Evolutionary conservation across 2,797 vertebrate genomes (phyloP).

Genomic region (Podarcis siculus): DNA sequence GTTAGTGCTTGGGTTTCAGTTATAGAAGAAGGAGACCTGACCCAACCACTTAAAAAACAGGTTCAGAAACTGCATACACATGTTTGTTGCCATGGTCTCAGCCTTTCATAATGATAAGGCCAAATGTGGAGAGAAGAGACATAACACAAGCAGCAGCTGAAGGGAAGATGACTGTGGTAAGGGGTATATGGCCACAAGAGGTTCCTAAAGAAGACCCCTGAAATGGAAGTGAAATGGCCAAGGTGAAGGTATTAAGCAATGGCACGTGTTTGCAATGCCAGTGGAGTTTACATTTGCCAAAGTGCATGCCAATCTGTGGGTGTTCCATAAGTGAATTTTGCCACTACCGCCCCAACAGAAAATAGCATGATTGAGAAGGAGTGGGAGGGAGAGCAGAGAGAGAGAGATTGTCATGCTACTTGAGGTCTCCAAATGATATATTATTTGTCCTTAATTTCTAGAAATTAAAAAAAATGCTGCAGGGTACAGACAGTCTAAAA

Average conservation of each 20-base stretch:
- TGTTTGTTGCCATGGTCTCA: background rate
- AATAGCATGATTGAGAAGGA: background rate
- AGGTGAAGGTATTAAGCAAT: background rate
- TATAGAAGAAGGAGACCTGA: background rate
- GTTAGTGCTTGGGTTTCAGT: background rate
- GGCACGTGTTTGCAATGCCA: background rate
- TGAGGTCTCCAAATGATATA: conserved; percentile 62
- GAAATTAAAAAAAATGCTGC: conserved; percentile 68
- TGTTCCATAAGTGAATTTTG: background rate
- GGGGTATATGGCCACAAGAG: background rate
- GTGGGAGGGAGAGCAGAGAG: conserved; percentile 9
- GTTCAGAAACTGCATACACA: background rate
- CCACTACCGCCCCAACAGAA: background rate
- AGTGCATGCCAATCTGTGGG: background rate
- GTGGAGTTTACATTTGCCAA: background rate
- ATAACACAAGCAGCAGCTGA: background rate
- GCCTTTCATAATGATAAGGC: background rate
- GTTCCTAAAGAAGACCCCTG: background rate
- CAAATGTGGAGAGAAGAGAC: background rate
- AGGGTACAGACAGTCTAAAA: conserved; percentile 74
- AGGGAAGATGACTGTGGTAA: background rate
- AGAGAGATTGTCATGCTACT: conserved; percentile 15
- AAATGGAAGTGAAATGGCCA: background rate
- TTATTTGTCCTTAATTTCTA: conserved; percentile 65
- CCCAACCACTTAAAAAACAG: background rate